Evolutionary conservation across 2,888 invertebrate species (phyloP).

Genomic region (Phania funesta): DNA sequence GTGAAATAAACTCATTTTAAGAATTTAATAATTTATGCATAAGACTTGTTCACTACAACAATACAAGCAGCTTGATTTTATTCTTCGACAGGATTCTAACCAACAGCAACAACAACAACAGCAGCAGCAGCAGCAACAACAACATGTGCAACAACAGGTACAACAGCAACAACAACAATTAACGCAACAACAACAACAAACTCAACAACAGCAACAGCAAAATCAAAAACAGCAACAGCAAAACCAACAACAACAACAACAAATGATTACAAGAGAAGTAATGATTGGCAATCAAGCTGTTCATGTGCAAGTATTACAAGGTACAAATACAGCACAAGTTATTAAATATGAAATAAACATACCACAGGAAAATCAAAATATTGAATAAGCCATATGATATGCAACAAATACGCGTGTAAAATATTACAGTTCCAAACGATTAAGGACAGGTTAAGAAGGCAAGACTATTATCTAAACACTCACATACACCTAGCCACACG

Average conservation of each 20-base stretch:
- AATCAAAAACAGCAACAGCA: slow-evolving; percentile 76
- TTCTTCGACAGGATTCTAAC: slow-evolving; percentile 68
- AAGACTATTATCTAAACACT: neutral
- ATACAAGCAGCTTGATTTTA: slow-evolving; percentile 71
- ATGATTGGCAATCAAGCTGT: slow-evolving; percentile 80
- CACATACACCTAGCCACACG: neutral
- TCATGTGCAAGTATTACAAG: slow-evolving; percentile 78
- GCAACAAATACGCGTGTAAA: neutral
- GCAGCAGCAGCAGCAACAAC: slow-evolving; percentile 74
- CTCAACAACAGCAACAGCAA: slow-evolving; percentile 75
- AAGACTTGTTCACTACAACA: slow-evolving; percentile 66
- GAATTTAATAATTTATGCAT: slow-evolving; percentile 63
- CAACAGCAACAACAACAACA: slow-evolving; percentile 77
- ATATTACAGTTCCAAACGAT: neutral
- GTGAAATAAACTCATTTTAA: slow-evolving; percentile 48
- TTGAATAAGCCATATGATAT: slow-evolving; percentile 43
- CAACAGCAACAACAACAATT: slow-evolving; percentile 69
- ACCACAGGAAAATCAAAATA: slow-evolving; percentile 79
- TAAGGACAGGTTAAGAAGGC: neutral
- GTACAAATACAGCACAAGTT: slow-evolving; percentile 78
- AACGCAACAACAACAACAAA: slow-evolving; percentile 72
- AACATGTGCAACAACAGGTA: slow-evolving; percentile 46
- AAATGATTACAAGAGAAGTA: slow-evolving; percentile 79
- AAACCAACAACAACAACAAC: slow-evolving; percentile 74
- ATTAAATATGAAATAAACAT: slow-evolving; percentile 83